A percentile compares a stretch with the other conserved stretches of the same genome.
phyloP scores from a whole-genome alignment of 2,113 vertebrate genomes.

The Andinoacara biseriatus region DNA sequence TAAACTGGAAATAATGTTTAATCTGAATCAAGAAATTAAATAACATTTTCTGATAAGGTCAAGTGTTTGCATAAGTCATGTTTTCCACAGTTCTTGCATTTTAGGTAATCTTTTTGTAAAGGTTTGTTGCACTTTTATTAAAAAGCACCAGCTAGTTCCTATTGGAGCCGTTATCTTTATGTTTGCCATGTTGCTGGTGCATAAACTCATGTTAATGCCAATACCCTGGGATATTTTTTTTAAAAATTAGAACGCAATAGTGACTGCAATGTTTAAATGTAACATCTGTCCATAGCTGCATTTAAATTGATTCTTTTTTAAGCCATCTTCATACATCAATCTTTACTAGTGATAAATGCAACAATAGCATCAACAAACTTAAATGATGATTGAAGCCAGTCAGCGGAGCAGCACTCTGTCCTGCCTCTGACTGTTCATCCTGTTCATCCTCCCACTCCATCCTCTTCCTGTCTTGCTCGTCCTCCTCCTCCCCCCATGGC shows the following conservation, averaged over 20 bases:
- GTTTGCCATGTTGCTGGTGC: not conserved
- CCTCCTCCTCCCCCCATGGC: not conserved
- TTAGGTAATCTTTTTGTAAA: not conserved
- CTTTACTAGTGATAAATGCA: constrained; percentile 49
- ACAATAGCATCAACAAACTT: constrained; percentile 51
- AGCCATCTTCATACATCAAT: constrained; percentile 1
- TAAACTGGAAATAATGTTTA: not conserved
- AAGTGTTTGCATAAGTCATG: not conserved
- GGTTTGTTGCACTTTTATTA: not conserved
- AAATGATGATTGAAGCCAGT: not conserved
- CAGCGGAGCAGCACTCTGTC: constrained; percentile 39
- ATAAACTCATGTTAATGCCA: not conserved
- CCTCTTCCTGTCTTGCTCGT: constrained; percentile 50
- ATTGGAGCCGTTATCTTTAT: not conserved
- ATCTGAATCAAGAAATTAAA: not conserved
- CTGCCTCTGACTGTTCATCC: not conserved
- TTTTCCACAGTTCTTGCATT: not conserved
- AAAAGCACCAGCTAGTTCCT: not conserved
- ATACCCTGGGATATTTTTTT: not conserved
- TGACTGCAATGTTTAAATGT: not conserved
- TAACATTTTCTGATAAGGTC: not conserved
- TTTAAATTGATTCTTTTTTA: not conserved
- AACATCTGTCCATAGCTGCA: not conserved
- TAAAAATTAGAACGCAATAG: not conserved
- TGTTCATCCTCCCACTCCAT: constrained; percentile 62